Base-by-base conservation (phyloP, 1,140 invertebrate genomes). In the Hyles vespertilio region DNA sequence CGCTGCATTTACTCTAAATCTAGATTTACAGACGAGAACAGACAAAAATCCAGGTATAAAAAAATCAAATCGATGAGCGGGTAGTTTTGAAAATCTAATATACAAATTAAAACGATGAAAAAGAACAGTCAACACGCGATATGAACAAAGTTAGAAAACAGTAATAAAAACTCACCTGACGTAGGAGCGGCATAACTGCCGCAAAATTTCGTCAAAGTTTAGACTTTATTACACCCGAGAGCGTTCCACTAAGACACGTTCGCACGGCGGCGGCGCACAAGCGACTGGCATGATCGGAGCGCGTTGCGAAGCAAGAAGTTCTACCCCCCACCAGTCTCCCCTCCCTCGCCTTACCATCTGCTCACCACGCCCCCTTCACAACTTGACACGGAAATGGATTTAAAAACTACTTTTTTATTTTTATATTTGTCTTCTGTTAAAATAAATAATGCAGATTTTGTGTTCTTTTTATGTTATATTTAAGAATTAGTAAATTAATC, bases 101-200 rank as follows among this genome's bases (percentile, higher is more conserved):
- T 2, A 40, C 36, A 40, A 2, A 40, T 40, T 40, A 40, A 40
- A 40, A 5, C 36, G 3, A 40, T 8, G 8, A 40, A 40, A 40
- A 8, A 8, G 0, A 0, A 40, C 8, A 40, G 36, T 40, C 4
- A 40, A 8, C 36, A 59, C 9, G 32, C 12, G 11, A 33, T 47
- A 36, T 48, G 56, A 58, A 61, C 32, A 59, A 40, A 54, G 5
- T 50, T 40, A 8, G 32, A 56, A 58, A 45, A 10, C 3, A 55
- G 7, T 46, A 50, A 64, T 12, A 67, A 32, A 66, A 58, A 72
- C 69, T 77, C 32, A 84, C 84, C 77, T 79, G 79, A 68, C 80
- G 79, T 59, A 87, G 59, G 51, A 84, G 77, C 77, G 84, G 79
- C 84, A 87, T 87, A 59, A 46, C 40, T 74, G 70, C 77, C 71